These are phyloP conservation scores for Tridacna gigas DNA, from an alignment of 2,888 invertebrate species.

Conservation along the genomic window DNA sequence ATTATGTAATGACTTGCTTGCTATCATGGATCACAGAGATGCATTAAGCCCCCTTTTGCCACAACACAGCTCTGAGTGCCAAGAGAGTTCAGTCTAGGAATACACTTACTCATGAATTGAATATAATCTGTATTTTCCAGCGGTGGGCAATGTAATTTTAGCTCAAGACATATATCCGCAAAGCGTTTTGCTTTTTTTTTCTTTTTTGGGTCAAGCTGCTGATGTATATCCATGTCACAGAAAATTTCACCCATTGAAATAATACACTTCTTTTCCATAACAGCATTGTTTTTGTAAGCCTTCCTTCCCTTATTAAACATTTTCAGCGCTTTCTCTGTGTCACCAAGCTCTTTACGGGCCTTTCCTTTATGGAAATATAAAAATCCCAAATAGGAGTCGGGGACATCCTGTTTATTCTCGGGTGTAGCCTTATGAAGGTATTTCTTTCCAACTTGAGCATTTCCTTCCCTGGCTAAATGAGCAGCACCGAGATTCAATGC, in stretches of 20 bases:
- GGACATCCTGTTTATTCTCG: slow-evolving; percentile 61
- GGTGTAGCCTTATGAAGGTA: slow-evolving; percentile 73
- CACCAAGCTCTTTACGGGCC: slow-evolving; percentile 72
- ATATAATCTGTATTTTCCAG: slow-evolving; percentile 7
- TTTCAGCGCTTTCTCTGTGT: slow-evolving; percentile 66
- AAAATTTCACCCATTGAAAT: neutral
- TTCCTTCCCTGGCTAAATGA: slow-evolving; percentile 69
- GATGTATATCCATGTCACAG: slow-evolving; percentile 12
- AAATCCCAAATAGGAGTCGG: slow-evolving; percentile 74
- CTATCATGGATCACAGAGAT: too few relatives aligned
- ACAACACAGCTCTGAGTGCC: too few relatives aligned
- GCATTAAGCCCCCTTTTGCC: too few relatives aligned
- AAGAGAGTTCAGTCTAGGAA: neutral
- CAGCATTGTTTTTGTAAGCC: neutral
- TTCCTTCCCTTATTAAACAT: slow-evolving; percentile 69
- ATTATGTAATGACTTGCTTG: too few relatives aligned
- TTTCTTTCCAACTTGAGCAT: slow-evolving; percentile 72
- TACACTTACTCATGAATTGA: slow-evolving; percentile 12
- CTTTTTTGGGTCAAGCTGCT: neutral
- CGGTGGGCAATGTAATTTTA: neutral
- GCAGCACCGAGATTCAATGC: slow-evolving; percentile 82
- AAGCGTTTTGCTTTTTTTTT: neutral
- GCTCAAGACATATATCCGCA: slow-evolving; percentile 8
- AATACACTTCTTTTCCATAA: neutral
- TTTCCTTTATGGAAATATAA: slow-evolving; percentile 80